Evolutionary conservation across 2,113 vertebrate species (phyloP), one percentile per base, ranked within the genome.

Genomic region (Sinocyclocheilus anshuiensis): DNA sequence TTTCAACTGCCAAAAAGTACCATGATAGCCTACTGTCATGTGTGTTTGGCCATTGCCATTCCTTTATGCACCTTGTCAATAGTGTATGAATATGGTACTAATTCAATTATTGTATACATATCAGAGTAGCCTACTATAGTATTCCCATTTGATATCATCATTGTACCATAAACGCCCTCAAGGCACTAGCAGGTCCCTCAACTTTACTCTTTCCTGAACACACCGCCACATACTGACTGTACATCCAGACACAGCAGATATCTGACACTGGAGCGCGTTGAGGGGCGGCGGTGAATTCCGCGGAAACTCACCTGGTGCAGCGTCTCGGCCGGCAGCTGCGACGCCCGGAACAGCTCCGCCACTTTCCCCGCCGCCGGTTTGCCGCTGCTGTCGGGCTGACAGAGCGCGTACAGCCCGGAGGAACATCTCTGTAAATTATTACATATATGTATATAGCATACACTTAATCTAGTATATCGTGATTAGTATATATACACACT

Each of bases 261-360:
- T 65, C n/a, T 6, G n/a, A 42, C 1, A n/a, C n/a, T 6, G 29
- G 6, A 61, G 55, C 13, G n/a, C 33, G 16, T 39, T 72, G 18
- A 11, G 48, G 16, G 20, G 16, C 29, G 82, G 71, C 39, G 65
- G 26, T 45, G 48, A 42, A 20, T 48, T 22, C 76, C 20, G 39
- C 18, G 71, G 24, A 5, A 39, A 91, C 94, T 92, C 91, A 97
- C 96, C 94, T 96, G 96, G 90, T 95, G 96, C 89, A 97, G 92
- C 61, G 93, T 91, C 85, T 97, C 96, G 0, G 94, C 88, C 0
- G 96, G 94, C 16, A 97, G 94, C 95, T 96, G 95, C 11, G 96
- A 96, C 77, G 96, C 96, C 90, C 95, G 91, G 89, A 97, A 94
- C 88, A 97, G 94, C 89, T 97, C 96, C 0, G 92, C 92, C 91